Base-by-base conservation (phyloP, 2,797 vertebrate genomes). In the Helarctos malayanus region DNA sequence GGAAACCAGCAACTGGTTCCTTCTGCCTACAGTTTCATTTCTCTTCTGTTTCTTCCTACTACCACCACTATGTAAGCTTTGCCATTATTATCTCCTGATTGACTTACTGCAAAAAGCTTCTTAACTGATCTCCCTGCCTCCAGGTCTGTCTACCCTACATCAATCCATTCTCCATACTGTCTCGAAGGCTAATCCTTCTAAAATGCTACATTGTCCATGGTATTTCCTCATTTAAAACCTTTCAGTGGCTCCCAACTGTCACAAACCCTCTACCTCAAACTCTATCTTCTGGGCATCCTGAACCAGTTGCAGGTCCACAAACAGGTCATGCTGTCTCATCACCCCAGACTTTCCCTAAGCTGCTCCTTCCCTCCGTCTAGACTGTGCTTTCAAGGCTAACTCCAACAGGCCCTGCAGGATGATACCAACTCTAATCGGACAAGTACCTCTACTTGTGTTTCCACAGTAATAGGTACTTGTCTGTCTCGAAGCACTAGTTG, bases 181-280 rank as follows among this genome's bases (percentile, higher is more conserved):
- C 92, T 68, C 35, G n/a, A 89, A 94, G 45, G 91, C 45, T 61
- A 91, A 78, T 27, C 41, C 25, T 89, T 94, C 56, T 87, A 89
- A 92, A 94, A 82, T 54, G 23, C 19, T 14, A 54, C 71, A 2
- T 16, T 93, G 12, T 68, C 38, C 45, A 81, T 21, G 25, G 45
- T 92, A 94, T 79, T 94, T 79, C 41, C 35, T 41, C 56, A 69
- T 14, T 47, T 49, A 84, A 95, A 95, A 75, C 7, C 4, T 29
- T 79, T 45, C 45, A 89, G 35, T 25, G 94, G 49, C 35, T 81
- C 32, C 21, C 79, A 18, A 65, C 1, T 68, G 38, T 63, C 71
- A 57, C 54, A 95, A 88, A 76, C 21, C 9, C 19, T 89, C 68
- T 35, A 71, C 25, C 16, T 93, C 87, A 93, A 84, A 87, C 56